These are phyloP conservation scores for Motacilla tschutschensis DNA, from an alignment of 2,113 vertebrate species.

Conservation along the genomic window DNA sequence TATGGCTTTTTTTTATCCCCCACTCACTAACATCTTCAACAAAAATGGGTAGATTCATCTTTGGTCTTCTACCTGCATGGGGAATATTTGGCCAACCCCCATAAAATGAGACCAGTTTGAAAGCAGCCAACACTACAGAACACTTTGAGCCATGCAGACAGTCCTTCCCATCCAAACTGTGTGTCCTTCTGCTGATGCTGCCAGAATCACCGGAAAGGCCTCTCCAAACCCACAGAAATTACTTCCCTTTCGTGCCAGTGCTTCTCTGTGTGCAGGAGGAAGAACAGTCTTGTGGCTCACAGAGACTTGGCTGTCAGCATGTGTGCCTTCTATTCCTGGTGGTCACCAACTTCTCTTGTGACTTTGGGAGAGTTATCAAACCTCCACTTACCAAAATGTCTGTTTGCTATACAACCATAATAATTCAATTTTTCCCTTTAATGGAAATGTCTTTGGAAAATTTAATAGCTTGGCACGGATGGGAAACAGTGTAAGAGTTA, in stretches of 20 bases:
- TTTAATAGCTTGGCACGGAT: neutral
- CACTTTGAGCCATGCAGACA: neutral
- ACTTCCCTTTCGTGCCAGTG: neutral
- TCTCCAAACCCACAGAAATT: neutral
- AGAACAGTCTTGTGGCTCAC: neutral
- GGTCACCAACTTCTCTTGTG: slow-evolving; percentile 22
- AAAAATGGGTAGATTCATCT: neutral
- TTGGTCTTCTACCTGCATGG: neutral
- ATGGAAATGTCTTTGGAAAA: neutral
- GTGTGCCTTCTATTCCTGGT: slow-evolving; percentile 23
- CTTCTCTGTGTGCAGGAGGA: slow-evolving; percentile 4
- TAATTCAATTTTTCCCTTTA: neutral
- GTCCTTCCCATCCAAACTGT: neutral
- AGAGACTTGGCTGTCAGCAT: neutral
- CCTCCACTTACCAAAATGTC: neutral
- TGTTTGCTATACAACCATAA: neutral
- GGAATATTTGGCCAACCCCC: neutral
- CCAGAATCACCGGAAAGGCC: neutral
- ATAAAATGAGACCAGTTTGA: neutral
- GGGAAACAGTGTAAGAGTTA: neutral
- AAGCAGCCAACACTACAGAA: neutral
- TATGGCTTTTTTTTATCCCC: neutral
- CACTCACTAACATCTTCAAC: neutral
- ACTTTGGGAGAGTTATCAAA: neutral
- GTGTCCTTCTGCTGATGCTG: neutral